Conservation (phyloP, 2,888 invertebrate species). For the Ichneumoninae sp. region DNA sequence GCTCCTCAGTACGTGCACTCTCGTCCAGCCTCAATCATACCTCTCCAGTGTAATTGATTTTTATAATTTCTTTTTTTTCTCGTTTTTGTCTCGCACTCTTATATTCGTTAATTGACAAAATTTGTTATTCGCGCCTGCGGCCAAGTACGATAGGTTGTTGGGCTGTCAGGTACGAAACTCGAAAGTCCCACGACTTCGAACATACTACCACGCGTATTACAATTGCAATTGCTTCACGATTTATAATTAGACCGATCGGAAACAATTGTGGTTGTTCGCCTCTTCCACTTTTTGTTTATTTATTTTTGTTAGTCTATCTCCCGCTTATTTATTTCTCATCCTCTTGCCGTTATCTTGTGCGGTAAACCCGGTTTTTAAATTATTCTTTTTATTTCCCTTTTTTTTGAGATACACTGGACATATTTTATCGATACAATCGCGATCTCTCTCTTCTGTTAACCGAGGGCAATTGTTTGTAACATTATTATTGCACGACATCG, state of each 20-base stretch:
- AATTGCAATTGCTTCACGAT: slow-evolving; percentile 50
- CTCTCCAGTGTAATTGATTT: slow-evolving; percentile 21
- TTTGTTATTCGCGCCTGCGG: slow-evolving; percentile 42
- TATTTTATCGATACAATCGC: slow-evolving; percentile 17
- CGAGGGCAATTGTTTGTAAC: slow-evolving; percentile 65
- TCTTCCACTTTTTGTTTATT: slow-evolving; percentile 1
- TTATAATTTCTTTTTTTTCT: slow-evolving; percentile 20
- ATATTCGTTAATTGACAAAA: slow-evolving; percentile 61
- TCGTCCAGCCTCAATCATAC: slow-evolving; percentile 1
- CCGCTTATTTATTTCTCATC: slow-evolving; percentile 26
- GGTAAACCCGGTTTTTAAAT: slow-evolving; percentile 9
- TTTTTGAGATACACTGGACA: slow-evolving; percentile 58
- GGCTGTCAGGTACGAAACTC: slow-evolving; percentile 62
- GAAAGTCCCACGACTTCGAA: slow-evolving; percentile 51
- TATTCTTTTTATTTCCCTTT: not conserved
- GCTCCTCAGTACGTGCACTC: slow-evolving; percentile 19
- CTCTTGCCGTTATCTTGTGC: slow-evolving; percentile 29
- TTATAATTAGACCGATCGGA: slow-evolving; percentile 65
- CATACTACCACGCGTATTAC: slow-evolving; percentile 30
- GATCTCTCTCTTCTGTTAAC: slow-evolving; percentile 35
- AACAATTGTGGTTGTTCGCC: slow-evolving; percentile 60
- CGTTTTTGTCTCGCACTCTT: slow-evolving; percentile 8
- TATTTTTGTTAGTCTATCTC: slow-evolving; percentile 20
- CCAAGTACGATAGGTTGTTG: slow-evolving; percentile 23
- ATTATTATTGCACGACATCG: slow-evolving; percentile 77